These are phyloP conservation scores for Tokudaia muenninki DNA, from an alignment of 2,797 vertebrate species.

Conservation along the genomic window DNA sequence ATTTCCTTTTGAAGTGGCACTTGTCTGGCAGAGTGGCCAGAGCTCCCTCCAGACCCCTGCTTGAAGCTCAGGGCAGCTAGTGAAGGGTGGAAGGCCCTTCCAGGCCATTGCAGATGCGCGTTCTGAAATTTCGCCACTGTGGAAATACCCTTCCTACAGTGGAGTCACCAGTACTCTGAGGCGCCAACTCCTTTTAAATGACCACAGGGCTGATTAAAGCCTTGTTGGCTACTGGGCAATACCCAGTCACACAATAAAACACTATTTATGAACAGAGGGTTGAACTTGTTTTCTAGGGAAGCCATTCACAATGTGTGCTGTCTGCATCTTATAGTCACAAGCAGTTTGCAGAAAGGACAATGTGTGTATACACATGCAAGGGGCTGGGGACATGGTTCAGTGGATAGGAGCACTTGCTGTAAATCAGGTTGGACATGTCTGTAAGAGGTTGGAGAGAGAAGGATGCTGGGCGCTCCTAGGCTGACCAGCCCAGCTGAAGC, in stretches of 20 bases:
- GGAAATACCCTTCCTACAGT: background rate
- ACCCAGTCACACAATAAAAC: background rate
- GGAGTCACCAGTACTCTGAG: background rate
- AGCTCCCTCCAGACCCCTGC: rapidly evolving
- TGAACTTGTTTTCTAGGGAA: background rate
- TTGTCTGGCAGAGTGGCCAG: rapidly evolving
- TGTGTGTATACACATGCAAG: background rate
- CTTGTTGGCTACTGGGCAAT: background rate
- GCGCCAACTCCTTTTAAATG: background rate
- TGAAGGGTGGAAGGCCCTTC: too few species aligned
- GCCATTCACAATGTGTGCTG: background rate
- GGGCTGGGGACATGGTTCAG: background rate
- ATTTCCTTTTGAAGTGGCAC: background rate
- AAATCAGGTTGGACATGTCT: background rate
- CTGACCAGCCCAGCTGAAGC: background rate
- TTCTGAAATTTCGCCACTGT: background rate
- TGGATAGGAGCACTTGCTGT: background rate
- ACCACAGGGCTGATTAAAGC: background rate
- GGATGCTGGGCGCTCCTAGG: background rate
- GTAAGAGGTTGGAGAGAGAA: background rate
- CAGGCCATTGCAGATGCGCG: rapidly evolving
- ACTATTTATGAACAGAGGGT: background rate
- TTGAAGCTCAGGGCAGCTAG: background rate
- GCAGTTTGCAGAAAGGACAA: background rate
- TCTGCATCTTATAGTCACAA: background rate